Percentiles rank a stretch among this genome's conserved stretches.
phyloP scores from a whole-genome alignment of 2,797 vertebrate species.

The Amblyraja radiata region DNA sequence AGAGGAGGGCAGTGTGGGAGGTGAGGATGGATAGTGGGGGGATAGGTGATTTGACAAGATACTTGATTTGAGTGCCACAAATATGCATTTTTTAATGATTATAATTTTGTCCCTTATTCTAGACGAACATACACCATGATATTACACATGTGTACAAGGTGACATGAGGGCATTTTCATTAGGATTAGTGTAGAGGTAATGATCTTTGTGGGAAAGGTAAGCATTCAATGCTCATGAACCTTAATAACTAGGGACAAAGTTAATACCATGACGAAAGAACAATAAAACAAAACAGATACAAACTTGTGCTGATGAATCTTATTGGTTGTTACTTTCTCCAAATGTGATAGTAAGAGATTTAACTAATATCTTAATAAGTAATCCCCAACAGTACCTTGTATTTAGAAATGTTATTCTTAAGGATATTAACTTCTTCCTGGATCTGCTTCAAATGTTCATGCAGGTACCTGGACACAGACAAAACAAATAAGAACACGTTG shows the following conservation, averaged over 20 bases:
- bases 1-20: too few species aligned
- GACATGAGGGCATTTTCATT: neutral
- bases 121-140: neutral
- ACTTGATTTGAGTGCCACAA: neutral
- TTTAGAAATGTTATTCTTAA: constrained; percentile 85
- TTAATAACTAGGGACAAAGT: neutral
- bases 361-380: constrained; percentile 34
- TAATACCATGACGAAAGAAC: neutral
- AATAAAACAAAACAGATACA: neutral
- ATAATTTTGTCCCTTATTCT: neutral
- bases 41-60: too few species aligned
- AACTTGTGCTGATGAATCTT: neutral
- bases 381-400: constrained; percentile 73
- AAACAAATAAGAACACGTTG: constrained; percentile 38
- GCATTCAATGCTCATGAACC: neutral
- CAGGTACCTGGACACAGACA: constrained; percentile 73
- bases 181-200: neutral
- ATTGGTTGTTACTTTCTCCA: neutral
- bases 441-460: constrained; percentile 86
- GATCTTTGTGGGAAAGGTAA: neutral
- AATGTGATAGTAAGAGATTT: neutral
- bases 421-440: constrained; percentile 83
- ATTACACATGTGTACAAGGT: neutral
- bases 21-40: too few species aligned
- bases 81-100: neutral